These are phyloP conservation scores for Nomada fucata DNA, from an alignment of 2,888 invertebrate species.

Conservation along the genomic window DNA sequence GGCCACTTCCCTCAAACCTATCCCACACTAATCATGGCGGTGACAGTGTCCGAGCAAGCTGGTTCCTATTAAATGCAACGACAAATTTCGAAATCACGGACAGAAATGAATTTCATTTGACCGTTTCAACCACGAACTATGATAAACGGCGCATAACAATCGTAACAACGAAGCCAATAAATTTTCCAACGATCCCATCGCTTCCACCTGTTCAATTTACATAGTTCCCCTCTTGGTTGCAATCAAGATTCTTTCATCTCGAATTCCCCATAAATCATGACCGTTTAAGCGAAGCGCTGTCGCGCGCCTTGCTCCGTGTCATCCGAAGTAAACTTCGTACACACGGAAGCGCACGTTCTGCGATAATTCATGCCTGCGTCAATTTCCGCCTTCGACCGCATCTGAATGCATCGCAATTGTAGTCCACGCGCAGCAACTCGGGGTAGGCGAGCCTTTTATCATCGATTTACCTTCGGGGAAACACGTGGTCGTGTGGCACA, in stretches of 20 bases:
- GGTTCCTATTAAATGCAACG: too few species aligned
- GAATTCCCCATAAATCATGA: too few species aligned
- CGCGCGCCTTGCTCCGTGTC: too few species aligned
- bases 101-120: background rate
- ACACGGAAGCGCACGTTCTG: background rate
- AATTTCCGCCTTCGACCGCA: background rate
- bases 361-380: background rate
- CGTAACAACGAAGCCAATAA: constrained; percentile 8
- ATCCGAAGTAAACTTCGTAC: background rate
- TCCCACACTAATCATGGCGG: too few species aligned
- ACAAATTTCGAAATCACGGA: background rate
- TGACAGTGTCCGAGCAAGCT: too few species aligned
- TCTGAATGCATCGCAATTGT: background rate
- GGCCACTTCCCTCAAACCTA: background rate
- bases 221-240: too few species aligned
- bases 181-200: background rate
- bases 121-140: background rate
- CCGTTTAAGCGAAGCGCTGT: too few species aligned
- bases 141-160: background rate
- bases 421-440: constrained; percentile 1
- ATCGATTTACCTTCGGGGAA: constrained; percentile 55
- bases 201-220: background rate
- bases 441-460: background rate
- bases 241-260: too few species aligned
- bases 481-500: constrained; percentile 65